Base-by-base conservation (phyloP, 2,113 vertebrate species). In the Toxotes chatareus region DNA sequence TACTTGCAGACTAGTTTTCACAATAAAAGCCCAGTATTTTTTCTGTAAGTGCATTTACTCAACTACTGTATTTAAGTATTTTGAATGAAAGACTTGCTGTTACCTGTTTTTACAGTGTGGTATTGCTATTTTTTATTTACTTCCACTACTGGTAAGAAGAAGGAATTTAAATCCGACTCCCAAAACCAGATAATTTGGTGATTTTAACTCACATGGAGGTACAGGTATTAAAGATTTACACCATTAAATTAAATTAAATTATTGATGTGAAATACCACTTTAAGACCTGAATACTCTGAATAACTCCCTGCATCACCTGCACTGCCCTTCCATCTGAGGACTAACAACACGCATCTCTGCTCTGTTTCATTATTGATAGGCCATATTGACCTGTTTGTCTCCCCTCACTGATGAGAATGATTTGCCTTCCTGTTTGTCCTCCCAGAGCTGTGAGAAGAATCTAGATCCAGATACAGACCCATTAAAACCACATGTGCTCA, bases 321-420 rank as follows among this genome's bases (percentile, higher is more conserved):
- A 2, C 49, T 62, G 65, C 66, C 23, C 34, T 61, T 66, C 68
- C 75, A 47, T 38, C 81, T 73, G 73, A 81, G n/a, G 60, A 16
- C 74, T 57, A 66, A 68, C 79, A 86, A 83, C 85, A 80, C 70
- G 83, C 79, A 66, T 83, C 82, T 75, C 66, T 36, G 73, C 78
- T 88, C 81, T 66, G 69, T 81, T 91, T 88, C 88, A 92, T 92
- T 91, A 92, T 91, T 92, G 91, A 93, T 91, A 65, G 79, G 67
- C 64, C 51, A 40, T 91, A 93, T 92, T 90, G 93, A 94, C 83
- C 91, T 59, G 90, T 87, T 92, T 92, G 89, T 92, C 87, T 90
- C 79, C 47, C 59, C 13, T 77, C 87, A 60, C 90, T 81, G 89
- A 90, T 86, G 86, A 69, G 72, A 89, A 89, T 80, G 76, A 91